Evolutionary conservation across 2,888 invertebrate species (phyloP).

Genomic region (Mantis religiosa): DNA sequence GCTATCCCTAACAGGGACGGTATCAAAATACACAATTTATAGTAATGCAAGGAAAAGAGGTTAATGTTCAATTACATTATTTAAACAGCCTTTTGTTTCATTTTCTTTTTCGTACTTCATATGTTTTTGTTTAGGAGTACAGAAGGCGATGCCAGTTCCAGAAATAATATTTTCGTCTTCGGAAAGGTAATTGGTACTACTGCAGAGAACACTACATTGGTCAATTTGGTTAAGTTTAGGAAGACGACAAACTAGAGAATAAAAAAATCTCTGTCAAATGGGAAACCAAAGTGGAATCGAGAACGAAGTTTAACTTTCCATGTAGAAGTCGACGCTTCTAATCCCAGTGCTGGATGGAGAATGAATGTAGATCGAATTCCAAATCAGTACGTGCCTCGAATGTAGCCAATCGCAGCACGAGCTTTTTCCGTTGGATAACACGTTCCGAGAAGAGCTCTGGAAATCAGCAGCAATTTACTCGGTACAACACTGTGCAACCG

Average conservation of each 20-base stretch:
- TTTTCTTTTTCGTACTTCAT: no score
- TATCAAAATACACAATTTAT: no score
- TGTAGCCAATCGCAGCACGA: neutral
- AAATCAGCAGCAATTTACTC: neutral
- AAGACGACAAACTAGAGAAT: neutral
- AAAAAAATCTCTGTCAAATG: neutral
- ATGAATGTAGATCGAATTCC: neutral
- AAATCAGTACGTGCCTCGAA: slow-evolving; percentile 1
- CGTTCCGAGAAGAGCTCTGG: neutral
- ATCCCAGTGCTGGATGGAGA: neutral
- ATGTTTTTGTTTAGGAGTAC: no score
- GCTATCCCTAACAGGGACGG: no score
- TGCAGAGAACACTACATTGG: neutral
- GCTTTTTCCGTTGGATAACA: neutral
- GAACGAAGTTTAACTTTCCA: neutral
- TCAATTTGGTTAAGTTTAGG: neutral
- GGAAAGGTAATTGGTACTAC: neutral
- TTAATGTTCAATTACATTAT: no score
- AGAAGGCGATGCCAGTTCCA: no score
- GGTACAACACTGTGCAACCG: neutral
- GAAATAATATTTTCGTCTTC: neutral
- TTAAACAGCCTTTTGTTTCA: no score
- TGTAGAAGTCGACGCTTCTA: neutral
- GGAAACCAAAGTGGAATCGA: neutral
- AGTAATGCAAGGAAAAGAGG: no score